phyloP scores from a whole-genome alignment of 2,113 vertebrate species.

The Ophthalmolycus amberensis region DNA sequence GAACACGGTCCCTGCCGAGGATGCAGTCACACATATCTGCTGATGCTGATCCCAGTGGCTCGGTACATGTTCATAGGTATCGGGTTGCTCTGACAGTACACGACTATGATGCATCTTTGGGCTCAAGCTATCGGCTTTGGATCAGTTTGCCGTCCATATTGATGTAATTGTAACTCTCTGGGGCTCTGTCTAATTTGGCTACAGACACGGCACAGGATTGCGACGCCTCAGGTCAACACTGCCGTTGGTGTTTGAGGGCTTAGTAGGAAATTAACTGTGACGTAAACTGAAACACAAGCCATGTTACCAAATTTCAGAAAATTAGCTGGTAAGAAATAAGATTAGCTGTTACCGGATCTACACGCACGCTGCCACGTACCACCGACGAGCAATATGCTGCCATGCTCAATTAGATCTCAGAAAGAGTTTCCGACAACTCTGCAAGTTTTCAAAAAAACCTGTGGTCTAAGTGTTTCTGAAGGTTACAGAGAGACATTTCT shows the following conservation, averaged over 20 bases:
- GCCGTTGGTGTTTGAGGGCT: conserved; percentile 1
- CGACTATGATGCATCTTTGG: conserved; percentile 15
- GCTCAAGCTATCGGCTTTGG: conserved; percentile 12
- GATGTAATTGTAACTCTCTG: conserved; percentile 38
- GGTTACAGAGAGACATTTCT: conserved; percentile 26
- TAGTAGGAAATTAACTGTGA: conserved; percentile 48
- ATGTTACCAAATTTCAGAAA: conserved; percentile 26
- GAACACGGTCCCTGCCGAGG: background rate
- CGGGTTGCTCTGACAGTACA: background rate
- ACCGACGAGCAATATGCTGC: conserved; percentile 1
- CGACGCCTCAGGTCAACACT: background rate
- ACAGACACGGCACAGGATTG: conserved; percentile 16
- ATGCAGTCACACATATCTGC: background rate
- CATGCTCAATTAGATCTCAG: conserved; percentile 11
- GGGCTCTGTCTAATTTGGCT: conserved; percentile 42
- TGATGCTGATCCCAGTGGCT: background rate
- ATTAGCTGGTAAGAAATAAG: conserved; percentile 43
- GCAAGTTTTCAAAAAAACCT: conserved; percentile 11
- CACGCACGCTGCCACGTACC: background rate
- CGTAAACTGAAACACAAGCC: conserved; percentile 55
- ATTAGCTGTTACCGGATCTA: conserved; percentile 29
- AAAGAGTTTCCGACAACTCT: background rate
- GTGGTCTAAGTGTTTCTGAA: conserved; percentile 19
- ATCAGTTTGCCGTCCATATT: conserved; percentile 5
- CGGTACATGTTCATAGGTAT: background rate